Evolutionary conservation across 2,888 invertebrate species (phyloP).

Genomic region (Liopterus haemorrhoidalis): DNA sequence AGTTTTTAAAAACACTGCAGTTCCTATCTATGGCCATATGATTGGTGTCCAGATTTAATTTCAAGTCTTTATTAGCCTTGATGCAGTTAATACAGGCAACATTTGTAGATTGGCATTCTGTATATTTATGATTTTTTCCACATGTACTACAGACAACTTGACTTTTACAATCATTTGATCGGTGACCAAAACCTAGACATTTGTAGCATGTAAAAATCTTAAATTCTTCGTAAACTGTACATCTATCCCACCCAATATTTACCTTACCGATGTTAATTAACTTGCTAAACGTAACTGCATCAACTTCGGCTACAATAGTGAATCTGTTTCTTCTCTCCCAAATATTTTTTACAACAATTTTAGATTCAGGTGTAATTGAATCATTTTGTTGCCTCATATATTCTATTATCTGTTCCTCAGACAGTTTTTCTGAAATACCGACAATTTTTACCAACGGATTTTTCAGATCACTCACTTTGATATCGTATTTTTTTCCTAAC

Average conservation of each 20-base stretch:
- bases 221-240: slow-evolving; percentile 5
- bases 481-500: slow-evolving; percentile 5
- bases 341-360: not conserved
- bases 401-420: not conserved
- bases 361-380: not conserved
- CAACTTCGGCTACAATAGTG: slow-evolving; percentile 4
- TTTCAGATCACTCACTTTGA: not conserved
- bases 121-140: slow-evolving; percentile 11
- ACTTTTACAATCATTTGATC: not conserved
- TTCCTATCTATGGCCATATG: slow-evolving; percentile 1
- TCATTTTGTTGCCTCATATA: not conserved
- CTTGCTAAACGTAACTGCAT: not conserved
- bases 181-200: slow-evolving; percentile 8
- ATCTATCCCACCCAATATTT: slow-evolving; percentile 6
- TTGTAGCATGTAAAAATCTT: slow-evolving; percentile 3
- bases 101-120: not conserved
- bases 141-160: slow-evolving; percentile 6
- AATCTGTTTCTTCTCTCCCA: not conserved
- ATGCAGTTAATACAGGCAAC: slow-evolving; percentile 1
- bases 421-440: not conserved
- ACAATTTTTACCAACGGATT: slow-evolving; percentile 8
- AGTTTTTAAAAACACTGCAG: not conserved
- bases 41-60: slow-evolving; percentile 3
- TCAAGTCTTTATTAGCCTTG: slow-evolving; percentile 3
- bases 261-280: not conserved